Evolutionary conservation across 2,888 invertebrate species (phyloP).

Genomic region (Meghimatium bilineatum): DNA sequence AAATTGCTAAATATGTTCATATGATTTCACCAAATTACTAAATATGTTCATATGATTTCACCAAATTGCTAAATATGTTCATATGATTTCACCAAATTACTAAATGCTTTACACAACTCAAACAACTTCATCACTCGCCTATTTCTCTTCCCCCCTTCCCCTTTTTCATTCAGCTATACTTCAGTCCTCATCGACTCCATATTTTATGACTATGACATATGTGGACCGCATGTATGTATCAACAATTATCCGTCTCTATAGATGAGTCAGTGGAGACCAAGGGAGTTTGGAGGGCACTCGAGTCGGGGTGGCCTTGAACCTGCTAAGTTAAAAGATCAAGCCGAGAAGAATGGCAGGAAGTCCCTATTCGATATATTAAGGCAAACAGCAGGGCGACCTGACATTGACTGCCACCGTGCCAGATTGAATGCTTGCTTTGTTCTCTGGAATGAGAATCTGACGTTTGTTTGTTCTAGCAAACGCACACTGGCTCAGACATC

Average conservation of each 20-base stretch:
- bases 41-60: too few species aligned
- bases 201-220: background rate
- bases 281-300: background rate
- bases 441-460: background rate
- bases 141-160: too few species aligned
- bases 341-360: background rate
- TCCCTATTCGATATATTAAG: background rate
- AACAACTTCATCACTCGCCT: too few species aligned
- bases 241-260: background rate
- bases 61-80: too few species aligned
- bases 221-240: background rate
- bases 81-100: too few species aligned
- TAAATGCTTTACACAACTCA: too few species aligned
- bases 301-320: background rate
- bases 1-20: too few species aligned
- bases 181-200: background rate
- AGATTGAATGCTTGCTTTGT: background rate
- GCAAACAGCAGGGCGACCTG: background rate
- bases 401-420: background rate
- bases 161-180: background rate
- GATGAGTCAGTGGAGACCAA: too few species aligned
- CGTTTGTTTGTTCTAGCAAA: too few species aligned
- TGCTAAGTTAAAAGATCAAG: background rate
- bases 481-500: too few species aligned
- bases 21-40: too few species aligned